Percentiles rank a stretch among this genome's conserved stretches.
Evolutionary conservation across 2,113 vertebrate genomes (phyloP).

Genomic region (Hippocampus guttulatus): DNA sequence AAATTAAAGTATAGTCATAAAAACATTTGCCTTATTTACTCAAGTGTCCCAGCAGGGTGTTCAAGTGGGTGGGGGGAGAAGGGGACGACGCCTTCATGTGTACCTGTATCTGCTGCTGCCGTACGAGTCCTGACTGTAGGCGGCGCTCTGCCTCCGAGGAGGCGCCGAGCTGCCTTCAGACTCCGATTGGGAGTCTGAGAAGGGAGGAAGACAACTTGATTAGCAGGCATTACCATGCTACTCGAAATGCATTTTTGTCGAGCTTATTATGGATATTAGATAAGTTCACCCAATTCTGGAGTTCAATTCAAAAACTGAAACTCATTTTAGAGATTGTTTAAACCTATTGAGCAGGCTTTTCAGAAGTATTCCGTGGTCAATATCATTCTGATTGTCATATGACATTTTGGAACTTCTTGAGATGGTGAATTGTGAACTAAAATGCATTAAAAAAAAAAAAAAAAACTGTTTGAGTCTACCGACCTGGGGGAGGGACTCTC

Average conservation of each 20-base stretch:
- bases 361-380: no score
- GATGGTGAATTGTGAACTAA: no score
- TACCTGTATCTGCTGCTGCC: conserved; percentile 79
- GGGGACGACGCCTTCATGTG: conserved; percentile 59
- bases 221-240: background rate
- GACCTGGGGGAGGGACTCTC: conserved; percentile 64
- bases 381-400: no score
- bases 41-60: conserved; percentile 50
- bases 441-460: no score
- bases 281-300: no score
- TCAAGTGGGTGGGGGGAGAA: conserved; percentile 20
- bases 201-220: background rate
- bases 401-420: no score
- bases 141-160: conserved; percentile 62
- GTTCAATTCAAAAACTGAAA: no score
- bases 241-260: background rate
- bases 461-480: conserved; percentile 2
- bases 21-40: conserved; percentile 28
- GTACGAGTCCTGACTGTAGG: conserved; percentile 64
- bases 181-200: conserved; percentile 70
- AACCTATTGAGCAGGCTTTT: no score
- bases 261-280: background rate
- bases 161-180: conserved; percentile 59
- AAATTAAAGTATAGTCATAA: conserved; percentile 26
- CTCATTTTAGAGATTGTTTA: no score